Conservation (phyloP, 2,888 invertebrate genomes). For the Alsophila aescularia region DNA sequence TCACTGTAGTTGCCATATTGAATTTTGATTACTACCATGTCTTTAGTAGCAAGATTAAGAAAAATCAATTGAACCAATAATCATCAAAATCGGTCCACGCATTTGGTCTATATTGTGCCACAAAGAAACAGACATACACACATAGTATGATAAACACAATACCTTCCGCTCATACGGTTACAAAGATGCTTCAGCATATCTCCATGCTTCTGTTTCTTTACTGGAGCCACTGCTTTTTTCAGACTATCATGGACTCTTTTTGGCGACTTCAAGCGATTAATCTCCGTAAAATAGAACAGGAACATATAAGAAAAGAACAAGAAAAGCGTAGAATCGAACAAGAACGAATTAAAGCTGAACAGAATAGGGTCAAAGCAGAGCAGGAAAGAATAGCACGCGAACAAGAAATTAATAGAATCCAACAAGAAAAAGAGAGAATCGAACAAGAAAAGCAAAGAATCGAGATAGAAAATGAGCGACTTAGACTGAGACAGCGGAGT, state of each 20-base stretch:
- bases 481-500: neutral
- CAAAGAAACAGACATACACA: too few species aligned
- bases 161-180: too few species aligned
- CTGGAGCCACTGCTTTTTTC: neutral
- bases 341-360: constrained; percentile 4
- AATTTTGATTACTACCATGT: too few species aligned
- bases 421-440: neutral
- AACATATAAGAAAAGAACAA: constrained; percentile 8
- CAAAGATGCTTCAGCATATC: too few species aligned
- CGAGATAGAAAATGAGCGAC: neutral
- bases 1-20: too few species aligned
- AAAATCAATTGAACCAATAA: too few species aligned
- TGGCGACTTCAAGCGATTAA: constrained; percentile 10
- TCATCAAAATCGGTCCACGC: too few species aligned
- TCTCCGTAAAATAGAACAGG: constrained; percentile 10
- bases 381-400: neutral
- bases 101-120: too few species aligned
- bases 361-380: neutral
- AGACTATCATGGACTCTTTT: constrained; percentile 14
- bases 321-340: constrained; percentile 10
- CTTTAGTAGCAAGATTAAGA: too few species aligned
- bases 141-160: too few species aligned
- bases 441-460: neutral
- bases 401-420: neutral
- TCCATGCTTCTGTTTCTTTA: too few species aligned